Conservation (phyloP, 2,797 vertebrate species). For the Peromyscus nudipes region DNA sequence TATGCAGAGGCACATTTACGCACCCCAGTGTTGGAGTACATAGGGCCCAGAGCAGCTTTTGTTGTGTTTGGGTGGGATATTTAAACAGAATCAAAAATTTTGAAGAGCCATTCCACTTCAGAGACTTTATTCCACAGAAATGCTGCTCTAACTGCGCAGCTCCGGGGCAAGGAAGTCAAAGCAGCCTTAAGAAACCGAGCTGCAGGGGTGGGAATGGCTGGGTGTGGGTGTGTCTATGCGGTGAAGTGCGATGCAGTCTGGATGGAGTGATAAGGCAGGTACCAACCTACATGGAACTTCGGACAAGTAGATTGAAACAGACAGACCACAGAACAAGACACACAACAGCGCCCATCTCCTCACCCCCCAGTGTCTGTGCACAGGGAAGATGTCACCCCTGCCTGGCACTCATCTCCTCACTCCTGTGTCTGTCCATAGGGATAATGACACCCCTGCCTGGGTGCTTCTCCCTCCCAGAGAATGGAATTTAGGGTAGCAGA, state of each 20-base stretch:
- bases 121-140: not conserved
- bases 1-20: fast-evolving
- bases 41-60: not conserved
- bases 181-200: not conserved
- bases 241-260: not conserved
- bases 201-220: not conserved
- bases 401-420: not conserved
- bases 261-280: fast-evolving
- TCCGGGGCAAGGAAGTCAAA: not conserved
- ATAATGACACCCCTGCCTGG: not conserved
- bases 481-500: not conserved
- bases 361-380: no score
- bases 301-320: not conserved
- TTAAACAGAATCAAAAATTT: not conserved
- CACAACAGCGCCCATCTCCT: not conserved
- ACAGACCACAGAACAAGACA: no score
- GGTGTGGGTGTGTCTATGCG: fast-evolving
- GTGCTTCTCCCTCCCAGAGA: not conserved
- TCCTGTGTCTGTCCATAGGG: not conserved
- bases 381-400: no score
- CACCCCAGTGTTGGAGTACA: not conserved
- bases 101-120: not conserved
- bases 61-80: not conserved
- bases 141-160: not conserved
- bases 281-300: fast-evolving